Evolutionary conservation across 2,113 vertebrate species (phyloP).

Genomic region (Tiliqua scincoides): DNA sequence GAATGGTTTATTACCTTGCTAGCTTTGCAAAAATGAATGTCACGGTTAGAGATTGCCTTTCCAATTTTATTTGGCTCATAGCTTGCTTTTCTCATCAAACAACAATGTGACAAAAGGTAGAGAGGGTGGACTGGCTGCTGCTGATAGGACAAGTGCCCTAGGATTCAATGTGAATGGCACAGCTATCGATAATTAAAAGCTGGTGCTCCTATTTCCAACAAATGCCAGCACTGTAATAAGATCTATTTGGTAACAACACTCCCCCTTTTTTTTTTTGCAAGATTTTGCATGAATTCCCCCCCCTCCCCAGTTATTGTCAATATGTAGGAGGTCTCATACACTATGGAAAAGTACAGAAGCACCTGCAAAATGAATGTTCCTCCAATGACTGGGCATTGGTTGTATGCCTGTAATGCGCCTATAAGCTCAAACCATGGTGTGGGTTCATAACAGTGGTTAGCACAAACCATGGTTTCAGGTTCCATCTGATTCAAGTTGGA

Average conservation of each 20-base stretch:
- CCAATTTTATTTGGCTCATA: constrained; percentile 58
- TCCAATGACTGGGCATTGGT: background rate
- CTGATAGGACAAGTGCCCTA: constrained; percentile 51
- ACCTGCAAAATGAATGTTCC: background rate
- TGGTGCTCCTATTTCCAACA: constrained; percentile 21
- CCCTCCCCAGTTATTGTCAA: background rate
- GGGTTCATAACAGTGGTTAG: too few relatives aligned
- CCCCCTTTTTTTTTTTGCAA: background rate
- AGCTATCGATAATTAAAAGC: constrained; percentile 36
- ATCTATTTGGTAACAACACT: background rate
- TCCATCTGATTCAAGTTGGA: too few relatives aligned
- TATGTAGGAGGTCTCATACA: background rate
- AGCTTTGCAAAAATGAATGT: constrained; percentile 47
- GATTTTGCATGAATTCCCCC: fast-evolving
- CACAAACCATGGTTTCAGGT: too few relatives aligned
- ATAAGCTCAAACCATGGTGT: too few relatives aligned
- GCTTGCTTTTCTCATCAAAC: constrained; percentile 59
- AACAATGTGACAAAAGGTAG: constrained; percentile 21
- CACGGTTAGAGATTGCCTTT: constrained; percentile 54
- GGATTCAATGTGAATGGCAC: background rate
- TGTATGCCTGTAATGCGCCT: too few relatives aligned
- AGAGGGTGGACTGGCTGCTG: constrained; percentile 25
- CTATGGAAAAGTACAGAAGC: background rate
- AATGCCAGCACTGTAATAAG: constrained; percentile 23
- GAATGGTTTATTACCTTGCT: constrained; percentile 19